phyloP scores from a whole-genome alignment of 1,140 invertebrate species.

The Glossosoma conforme region DNA sequence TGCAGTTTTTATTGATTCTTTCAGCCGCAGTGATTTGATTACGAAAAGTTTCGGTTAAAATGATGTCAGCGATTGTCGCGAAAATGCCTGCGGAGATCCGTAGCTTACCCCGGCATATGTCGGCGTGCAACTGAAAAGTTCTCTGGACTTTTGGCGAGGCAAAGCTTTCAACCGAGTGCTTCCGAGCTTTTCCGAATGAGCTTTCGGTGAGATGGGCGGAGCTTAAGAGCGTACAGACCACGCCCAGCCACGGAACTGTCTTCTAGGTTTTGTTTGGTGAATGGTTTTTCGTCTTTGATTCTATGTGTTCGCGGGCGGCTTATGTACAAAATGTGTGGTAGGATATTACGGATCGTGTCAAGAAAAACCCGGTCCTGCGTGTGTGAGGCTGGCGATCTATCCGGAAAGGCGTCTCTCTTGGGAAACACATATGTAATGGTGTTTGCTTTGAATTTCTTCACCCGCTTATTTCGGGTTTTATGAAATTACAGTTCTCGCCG shows the following conservation, averaged over 20 bases:
- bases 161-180: conserved; percentile 5
- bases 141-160: conserved; percentile 14
- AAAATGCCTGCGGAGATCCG: conserved; percentile 2
- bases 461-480: too few species aligned
- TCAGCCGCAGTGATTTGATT: too few species aligned
- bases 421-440: too few species aligned
- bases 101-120: conserved; percentile 6
- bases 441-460: too few species aligned
- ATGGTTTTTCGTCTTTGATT: conserved; percentile 30
- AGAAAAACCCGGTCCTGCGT: conserved; percentile 11
- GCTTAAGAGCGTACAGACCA: conserved; percentile 11
- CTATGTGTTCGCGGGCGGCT: conserved; percentile 19
- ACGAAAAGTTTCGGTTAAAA: neutral
- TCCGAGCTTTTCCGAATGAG: conserved; percentile 13
- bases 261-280: conserved; percentile 27
- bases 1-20: too few species aligned
- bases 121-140: conserved; percentile 28
- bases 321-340: conserved; percentile 17
- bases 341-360: conserved; percentile 13
- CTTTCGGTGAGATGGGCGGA: conserved; percentile 18
- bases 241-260: conserved; percentile 24
- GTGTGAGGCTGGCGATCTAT: conserved; percentile 15
- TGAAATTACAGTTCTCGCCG: too few species aligned
- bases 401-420: conserved; percentile 16
- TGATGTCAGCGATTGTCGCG: neutral